Evolutionary conservation across 2,113 vertebrate genomes (phyloP).

Genomic region (Grallaria varia): DNA sequence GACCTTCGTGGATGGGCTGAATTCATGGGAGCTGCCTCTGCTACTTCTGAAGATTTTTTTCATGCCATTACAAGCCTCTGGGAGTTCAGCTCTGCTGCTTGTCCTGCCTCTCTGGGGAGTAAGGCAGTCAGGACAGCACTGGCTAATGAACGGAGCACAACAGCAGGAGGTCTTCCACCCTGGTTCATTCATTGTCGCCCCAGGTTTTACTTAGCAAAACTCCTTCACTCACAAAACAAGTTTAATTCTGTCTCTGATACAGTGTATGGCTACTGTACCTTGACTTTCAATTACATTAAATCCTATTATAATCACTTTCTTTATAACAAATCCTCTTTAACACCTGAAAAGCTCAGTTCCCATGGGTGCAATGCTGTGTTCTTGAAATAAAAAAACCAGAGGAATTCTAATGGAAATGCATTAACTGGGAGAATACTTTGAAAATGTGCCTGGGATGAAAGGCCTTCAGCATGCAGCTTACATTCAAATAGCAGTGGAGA

Average conservation of each 20-base stretch:
- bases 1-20: rapidly evolving
- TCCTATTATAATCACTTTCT: slow-evolving; percentile 81
- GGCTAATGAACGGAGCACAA: not conserved
- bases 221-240: slow-evolving; percentile 59
- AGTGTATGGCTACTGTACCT: slow-evolving; percentile 74
- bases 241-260: slow-evolving; percentile 70
- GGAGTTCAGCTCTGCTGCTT: not conserved
- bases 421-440: slow-evolving; percentile 52
- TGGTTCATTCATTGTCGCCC: not conserved
- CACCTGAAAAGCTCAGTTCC: slow-evolving; percentile 78
- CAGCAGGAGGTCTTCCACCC: not conserved
- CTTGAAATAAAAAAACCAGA: slow-evolving; percentile 73
- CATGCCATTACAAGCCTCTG: not conserved
- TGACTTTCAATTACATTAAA: slow-evolving; percentile 80
- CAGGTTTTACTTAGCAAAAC: slow-evolving; percentile 70
- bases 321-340: slow-evolving; percentile 82
- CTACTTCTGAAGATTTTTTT: not conserved
- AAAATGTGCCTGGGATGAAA: slow-evolving; percentile 65
- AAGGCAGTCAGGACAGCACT: not conserved
- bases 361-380: slow-evolving; percentile 68
- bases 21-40: not conserved
- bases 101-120: not conserved
- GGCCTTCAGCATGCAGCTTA: slow-evolving; percentile 37
- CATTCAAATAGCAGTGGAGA: slow-evolving; percentile 50
- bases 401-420: slow-evolving; percentile 67